Evolutionary conservation across 2,797 vertebrate genomes (phyloP), one percentile per base, ranked within the genome.

Genomic region (Rhynchotus rufescens): DNA sequence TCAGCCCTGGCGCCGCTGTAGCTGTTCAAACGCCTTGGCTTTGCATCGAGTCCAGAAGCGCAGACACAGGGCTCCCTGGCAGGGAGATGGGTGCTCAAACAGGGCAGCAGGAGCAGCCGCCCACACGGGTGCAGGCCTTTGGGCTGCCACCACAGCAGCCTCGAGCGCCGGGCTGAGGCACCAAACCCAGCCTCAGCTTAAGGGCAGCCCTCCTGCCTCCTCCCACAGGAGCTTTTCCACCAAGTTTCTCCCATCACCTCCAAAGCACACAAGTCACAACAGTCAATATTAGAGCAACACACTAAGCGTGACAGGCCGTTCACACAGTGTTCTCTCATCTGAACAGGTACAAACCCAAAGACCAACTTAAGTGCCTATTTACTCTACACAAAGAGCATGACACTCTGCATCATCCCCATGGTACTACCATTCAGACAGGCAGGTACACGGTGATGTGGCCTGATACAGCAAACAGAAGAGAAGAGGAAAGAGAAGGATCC

Each of bases 381-480:
- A 34, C 71, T 59, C 40, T 8, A 59, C 6, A 15, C 20, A 60
- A 77, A 74, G 86, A 47, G 47, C 77, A 56, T 0, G 0, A 12
- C 5, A 2, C 26, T 65, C 26, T 54, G 51, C 56, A 22, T 54
- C 30, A 19, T 34, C 54, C 3, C 16, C 45, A 26, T 2, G 67
- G 56, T 25, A 22, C 5, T 12, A 40, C 15, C 57, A 30, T 57
- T 34, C 8, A 47, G 42, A 10, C 38, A 34, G 42, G 12, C 38
- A 34, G n/a, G 25, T 5, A 38, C 20, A 4, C 15, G 23, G 6
- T 40, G 12, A 44, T 47, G 23, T 1, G 0, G 44, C 20, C 56
- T 26, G 47, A 56, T 5, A 8, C 12, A 4, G 42, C 0, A 0
- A 32, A 12, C 17, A 57, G 56, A 32, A 23, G 1, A 12, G 2